phyloP scores from a whole-genome alignment of 2,797 vertebrate genomes.

The Labroides dimidiatus region DNA sequence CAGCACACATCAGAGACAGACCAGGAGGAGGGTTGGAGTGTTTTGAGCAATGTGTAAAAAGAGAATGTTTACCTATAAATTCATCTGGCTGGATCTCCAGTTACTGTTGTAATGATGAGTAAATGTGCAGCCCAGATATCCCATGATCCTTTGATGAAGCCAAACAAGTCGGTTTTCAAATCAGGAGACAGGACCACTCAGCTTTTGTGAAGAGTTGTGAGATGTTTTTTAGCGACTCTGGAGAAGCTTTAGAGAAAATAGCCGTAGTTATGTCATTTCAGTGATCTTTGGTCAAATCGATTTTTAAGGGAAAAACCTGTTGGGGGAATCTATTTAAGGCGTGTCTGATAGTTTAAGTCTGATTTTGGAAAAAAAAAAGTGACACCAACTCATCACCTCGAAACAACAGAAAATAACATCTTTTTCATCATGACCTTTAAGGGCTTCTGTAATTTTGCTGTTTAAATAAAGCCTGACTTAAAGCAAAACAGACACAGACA shows the following conservation, averaged over 20 bases:
- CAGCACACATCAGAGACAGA: constrained; percentile 23
- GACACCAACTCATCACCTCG: too few species aligned
- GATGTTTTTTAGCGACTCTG: neutral
- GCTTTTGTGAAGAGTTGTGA: neutral
- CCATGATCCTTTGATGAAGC: neutral
- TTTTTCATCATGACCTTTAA: too few species aligned
- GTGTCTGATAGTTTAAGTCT: neutral
- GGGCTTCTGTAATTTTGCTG: too few species aligned
- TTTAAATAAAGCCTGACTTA: too few species aligned
- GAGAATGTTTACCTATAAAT: neutral
- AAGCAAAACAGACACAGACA: too few species aligned
- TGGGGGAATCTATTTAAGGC: neutral
- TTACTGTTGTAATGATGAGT: neutral
- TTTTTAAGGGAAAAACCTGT: neutral
- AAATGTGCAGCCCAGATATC: neutral
- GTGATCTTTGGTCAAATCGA: neutral
- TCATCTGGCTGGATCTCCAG: neutral
- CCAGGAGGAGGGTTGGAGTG: neutral
- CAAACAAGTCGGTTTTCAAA: neutral
- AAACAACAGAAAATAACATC: too few species aligned
- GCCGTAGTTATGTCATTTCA: neutral
- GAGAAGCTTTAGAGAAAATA: constrained; percentile 1
- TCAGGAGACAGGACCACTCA: neutral
- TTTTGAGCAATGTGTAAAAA: constrained; percentile 18
- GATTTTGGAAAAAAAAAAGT: too few species aligned